Evolutionary conservation across 2,888 invertebrate genomes (phyloP).

Genomic region (Acronicta aceris): DNA sequence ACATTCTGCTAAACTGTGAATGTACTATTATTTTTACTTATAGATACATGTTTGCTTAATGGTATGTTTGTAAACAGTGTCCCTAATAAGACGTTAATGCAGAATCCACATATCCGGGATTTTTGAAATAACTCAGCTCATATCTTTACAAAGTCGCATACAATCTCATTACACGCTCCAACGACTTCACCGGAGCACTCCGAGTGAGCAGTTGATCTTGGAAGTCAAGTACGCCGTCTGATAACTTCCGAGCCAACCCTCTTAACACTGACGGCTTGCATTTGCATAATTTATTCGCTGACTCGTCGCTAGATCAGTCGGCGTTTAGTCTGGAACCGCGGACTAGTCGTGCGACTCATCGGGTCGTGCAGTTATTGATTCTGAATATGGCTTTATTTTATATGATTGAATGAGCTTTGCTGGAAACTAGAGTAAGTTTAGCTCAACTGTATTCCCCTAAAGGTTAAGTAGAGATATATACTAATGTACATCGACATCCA

Average conservation of each 20-base stretch:
- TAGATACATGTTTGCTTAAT: no score
- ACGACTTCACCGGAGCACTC: slow-evolving; percentile 42
- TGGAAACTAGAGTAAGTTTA: neutral
- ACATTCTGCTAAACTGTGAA: no score
- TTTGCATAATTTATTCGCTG: slow-evolving; percentile 64
- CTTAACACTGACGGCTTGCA: slow-evolving; percentile 60
- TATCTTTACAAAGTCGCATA: slow-evolving; percentile 41
- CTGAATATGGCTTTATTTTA: slow-evolving; percentile 22
- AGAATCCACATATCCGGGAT: neutral
- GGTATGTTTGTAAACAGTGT: no score
- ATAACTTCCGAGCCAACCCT: slow-evolving; percentile 61
- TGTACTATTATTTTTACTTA: no score
- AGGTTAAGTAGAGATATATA: no score
- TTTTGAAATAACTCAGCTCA: slow-evolving; percentile 34
- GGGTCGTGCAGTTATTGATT: slow-evolving; percentile 38
- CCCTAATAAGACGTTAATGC: neutral
- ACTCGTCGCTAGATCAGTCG: slow-evolving; percentile 57
- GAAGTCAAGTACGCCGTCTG: slow-evolving; percentile 64
- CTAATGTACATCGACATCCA: no score
- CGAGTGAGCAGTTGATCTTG: slow-evolving; percentile 61
- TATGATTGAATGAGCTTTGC: slow-evolving; percentile 9
- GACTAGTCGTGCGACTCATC: slow-evolving; percentile 45
- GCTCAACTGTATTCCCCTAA: no score
- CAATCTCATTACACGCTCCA: slow-evolving; percentile 53
- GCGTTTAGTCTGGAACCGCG: neutral